phyloP scores from a whole-genome alignment of 2,113 vertebrate species.

The Coracopsis vasa region DNA sequence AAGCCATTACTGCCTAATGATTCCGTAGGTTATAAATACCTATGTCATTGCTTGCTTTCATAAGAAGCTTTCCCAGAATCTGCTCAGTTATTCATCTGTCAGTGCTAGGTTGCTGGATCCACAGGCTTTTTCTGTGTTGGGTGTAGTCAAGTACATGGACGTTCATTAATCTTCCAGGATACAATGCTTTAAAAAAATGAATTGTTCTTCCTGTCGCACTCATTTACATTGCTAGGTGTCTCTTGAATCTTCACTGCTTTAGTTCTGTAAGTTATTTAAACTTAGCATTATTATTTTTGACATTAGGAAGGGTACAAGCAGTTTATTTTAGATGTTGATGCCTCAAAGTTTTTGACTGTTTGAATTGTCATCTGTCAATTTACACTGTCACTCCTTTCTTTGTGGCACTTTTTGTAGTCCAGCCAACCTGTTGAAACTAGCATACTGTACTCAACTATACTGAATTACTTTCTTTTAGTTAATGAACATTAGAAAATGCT shows the following conservation, averaged over 20 bases:
- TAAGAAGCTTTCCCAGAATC: neutral
- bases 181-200: neutral
- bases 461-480: neutral
- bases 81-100: neutral
- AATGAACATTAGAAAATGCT: neutral
- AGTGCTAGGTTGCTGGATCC: neutral
- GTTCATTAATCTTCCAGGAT: neutral
- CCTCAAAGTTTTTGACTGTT: neutral
- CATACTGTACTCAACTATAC: neutral
- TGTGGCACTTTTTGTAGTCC: neutral
- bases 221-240: neutral
- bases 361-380: neutral
- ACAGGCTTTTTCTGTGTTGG: neutral
- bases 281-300: neutral
- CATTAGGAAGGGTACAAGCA: neutral
- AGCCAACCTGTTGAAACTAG: neutral
- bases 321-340: neutral
- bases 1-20: neutral
- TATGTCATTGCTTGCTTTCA: neutral
- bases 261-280: neutral
- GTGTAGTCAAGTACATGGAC: neutral
- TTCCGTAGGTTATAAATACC: neutral
- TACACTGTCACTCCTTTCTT: neutral
- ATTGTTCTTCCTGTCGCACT: neutral
- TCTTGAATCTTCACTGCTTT: neutral